Percentiles rank a stretch among this genome's conserved stretches.
These are phyloP conservation scores for Aplochiton taeniatus DNA, from an alignment of 2,797 vertebrate species.

Conservation along the genomic window DNA sequence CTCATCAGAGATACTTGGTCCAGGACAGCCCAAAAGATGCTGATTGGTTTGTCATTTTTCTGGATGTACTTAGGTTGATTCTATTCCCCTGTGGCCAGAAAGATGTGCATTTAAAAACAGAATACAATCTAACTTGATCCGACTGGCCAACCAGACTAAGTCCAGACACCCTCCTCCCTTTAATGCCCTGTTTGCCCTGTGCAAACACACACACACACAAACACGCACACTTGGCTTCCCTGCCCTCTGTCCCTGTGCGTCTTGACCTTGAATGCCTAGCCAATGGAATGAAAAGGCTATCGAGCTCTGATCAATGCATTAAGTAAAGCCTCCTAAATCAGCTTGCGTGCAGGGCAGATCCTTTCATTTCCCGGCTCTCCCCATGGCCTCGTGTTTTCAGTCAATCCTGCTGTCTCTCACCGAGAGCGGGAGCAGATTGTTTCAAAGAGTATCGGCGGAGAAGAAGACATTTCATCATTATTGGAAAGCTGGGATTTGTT, in stretches of 20 bases:
- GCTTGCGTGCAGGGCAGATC: conserved; percentile 27
- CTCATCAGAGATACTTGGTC: no score
- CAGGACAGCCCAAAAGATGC: no score
- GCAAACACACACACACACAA: conserved; percentile 1
- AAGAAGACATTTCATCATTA: conserved; percentile 52
- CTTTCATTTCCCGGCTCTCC: conserved; percentile 41
- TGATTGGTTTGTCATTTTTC: no score
- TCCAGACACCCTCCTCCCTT: no score
- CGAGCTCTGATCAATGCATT: conserved; percentile 45
- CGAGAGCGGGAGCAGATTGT: conserved; percentile 33
- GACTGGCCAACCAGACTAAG: no score
- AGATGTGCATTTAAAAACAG: no score
- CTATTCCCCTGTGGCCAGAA: no score
- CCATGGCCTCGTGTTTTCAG: conserved; percentile 39
- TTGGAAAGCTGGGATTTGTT: conserved; percentile 53
- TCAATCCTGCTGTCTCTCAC: conserved; percentile 44
- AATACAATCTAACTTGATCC: no score
- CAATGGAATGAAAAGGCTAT: conserved; percentile 35
- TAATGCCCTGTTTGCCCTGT: no score
- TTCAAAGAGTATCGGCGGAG: conserved; percentile 13
- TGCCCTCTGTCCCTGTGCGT: background rate
- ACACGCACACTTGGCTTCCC: background rate
- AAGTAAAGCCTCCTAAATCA: conserved; percentile 34
- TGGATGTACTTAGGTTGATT: no score
- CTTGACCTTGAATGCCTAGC: background rate